These are phyloP conservation scores for Rhinolophus sinicus DNA, from an alignment of 2,113 vertebrate genomes.

Conservation along the genomic window DNA sequence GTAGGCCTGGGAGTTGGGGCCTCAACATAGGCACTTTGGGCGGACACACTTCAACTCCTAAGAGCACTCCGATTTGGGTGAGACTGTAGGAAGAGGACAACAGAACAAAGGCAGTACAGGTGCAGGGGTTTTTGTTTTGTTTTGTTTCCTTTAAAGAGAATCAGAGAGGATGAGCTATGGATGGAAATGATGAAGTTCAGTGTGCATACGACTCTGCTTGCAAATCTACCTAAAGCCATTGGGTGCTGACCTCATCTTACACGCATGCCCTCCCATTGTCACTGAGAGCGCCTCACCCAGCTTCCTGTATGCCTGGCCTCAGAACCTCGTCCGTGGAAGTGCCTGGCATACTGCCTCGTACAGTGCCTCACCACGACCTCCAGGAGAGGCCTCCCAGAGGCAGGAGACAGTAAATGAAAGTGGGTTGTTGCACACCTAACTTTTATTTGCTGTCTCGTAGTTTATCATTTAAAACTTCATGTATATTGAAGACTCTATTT, in stretches of 20 bases:
- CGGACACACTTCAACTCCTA: neutral
- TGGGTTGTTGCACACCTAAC: neutral
- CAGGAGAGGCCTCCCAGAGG: neutral
- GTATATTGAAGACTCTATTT: neutral
- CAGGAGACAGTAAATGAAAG: neutral
- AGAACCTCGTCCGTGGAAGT: rapidly evolving
- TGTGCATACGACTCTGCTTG: neutral
- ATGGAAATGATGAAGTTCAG: neutral
- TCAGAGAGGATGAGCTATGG: neutral
- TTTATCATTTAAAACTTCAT: neutral
- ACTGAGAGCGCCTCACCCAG: neutral
- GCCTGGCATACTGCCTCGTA: neutral
- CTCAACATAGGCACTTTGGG: neutral
- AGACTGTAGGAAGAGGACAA: neutral
- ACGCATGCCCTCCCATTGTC: neutral
- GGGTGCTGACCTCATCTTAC: neutral
- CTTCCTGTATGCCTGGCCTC: neutral
- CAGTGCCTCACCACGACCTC: neutral
- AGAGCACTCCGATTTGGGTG: neutral
- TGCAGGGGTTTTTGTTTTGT: neutral
- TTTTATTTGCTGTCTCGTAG: neutral
- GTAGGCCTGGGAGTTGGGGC: neutral
- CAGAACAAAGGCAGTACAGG: neutral
- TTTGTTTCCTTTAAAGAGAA: neutral
- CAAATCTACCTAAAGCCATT: neutral